Conservation (phyloP, 2,888 invertebrate genomes). For the Stegana nigrithorax region DNA sequence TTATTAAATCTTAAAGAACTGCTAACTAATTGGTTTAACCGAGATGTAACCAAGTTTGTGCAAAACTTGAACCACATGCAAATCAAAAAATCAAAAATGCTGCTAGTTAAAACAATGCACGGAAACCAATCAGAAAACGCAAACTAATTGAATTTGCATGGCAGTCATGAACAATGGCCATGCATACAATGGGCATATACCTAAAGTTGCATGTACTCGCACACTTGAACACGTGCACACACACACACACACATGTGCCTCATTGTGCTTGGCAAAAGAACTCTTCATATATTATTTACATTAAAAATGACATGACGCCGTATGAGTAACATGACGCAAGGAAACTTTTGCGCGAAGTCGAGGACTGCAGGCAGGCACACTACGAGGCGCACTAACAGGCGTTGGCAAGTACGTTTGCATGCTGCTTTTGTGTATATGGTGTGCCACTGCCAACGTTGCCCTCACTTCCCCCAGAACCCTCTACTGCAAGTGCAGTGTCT, state of each 20-base stretch:
- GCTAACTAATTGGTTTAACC: no score
- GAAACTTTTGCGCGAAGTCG: no score
- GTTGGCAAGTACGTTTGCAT: constrained; percentile 24
- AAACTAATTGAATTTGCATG: constrained; percentile 49
- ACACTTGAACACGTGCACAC: not conserved
- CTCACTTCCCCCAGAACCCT: no score
- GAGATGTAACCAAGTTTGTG: no score
- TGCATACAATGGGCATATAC: constrained; percentile 2
- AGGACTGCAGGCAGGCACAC: no score
- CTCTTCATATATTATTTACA: constrained; percentile 6
- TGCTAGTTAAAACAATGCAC: no score
- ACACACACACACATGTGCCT: not conserved
- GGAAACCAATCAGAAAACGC: constrained; percentile 39
- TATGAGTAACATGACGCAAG: no score
- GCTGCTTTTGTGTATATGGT: not conserved
- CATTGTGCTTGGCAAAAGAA: not conserved
- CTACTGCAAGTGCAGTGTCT: not conserved
- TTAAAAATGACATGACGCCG: not conserved
- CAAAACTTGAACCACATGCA: no score
- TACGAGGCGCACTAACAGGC: no score
- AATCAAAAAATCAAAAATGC: no score
- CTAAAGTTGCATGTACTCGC: not conserved
- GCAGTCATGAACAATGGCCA: not conserved
- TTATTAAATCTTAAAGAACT: no score
- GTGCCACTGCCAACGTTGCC: not conserved